These are phyloP conservation scores for Triops cancriformis DNA, from an alignment of 1,140 invertebrate species.

Conservation along the genomic window DNA sequence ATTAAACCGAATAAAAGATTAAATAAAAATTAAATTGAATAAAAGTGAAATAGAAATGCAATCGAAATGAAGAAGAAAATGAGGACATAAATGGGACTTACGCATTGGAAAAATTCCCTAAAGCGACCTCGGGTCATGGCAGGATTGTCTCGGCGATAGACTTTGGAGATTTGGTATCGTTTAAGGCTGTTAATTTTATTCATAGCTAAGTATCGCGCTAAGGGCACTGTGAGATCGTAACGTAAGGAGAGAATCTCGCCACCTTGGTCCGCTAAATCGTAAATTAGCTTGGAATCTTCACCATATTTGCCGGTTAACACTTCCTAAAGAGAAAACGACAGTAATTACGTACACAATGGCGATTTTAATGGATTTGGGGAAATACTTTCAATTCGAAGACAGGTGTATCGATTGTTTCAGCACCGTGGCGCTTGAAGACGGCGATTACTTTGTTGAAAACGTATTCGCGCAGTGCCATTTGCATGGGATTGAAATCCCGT, in stretches of 20 bases:
- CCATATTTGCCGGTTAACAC: slow-evolving; percentile 98
- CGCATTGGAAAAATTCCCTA: slow-evolving; percentile 98
- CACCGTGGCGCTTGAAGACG: slow-evolving; percentile 96
- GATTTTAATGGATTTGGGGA: not conserved
- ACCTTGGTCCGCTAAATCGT: slow-evolving; percentile 96
- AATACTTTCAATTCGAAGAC: slow-evolving; percentile 94
- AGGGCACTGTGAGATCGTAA: slow-evolving; percentile 89
- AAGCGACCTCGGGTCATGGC: slow-evolving; percentile 92
- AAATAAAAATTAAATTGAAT: too few relatives aligned
- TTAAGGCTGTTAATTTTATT: slow-evolving; percentile 92
- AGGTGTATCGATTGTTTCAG: slow-evolving; percentile 96
- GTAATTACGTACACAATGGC: not conserved
- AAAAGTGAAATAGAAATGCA: not conserved
- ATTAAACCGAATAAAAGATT: too few relatives aligned
- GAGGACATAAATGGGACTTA: too few relatives aligned
- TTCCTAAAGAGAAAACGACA: slow-evolving; percentile 54
- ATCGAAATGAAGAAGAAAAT: not conserved
- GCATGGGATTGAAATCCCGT: slow-evolving; percentile 83
- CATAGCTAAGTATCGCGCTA: slow-evolving; percentile 96
- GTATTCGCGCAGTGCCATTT: slow-evolving; percentile 84
- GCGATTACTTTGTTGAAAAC: slow-evolving; percentile 81
- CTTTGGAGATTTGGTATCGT: slow-evolving; percentile 88
- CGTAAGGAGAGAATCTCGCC: slow-evolving; percentile 87
- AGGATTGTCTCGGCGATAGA: slow-evolving; percentile 96
- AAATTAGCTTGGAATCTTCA: slow-evolving; percentile 97